phyloP scores from a whole-genome alignment of 2,797 vertebrate species.

The Gobionotothen gibberifrons region DNA sequence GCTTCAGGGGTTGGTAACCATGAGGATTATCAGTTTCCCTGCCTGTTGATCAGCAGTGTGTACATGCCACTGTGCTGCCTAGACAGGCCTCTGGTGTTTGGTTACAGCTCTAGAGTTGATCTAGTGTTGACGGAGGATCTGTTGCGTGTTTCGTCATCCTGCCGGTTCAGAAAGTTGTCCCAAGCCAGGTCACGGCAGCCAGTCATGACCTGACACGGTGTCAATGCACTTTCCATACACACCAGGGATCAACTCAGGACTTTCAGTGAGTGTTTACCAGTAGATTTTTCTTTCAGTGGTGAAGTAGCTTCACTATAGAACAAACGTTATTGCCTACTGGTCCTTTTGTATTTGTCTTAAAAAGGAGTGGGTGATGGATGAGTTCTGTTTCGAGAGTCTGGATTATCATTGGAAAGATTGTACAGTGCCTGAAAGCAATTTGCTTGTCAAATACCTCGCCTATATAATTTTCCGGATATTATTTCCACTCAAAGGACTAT shows the following conservation, averaged over 20 bases:
- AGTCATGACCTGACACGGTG: slow-evolving; percentile 29
- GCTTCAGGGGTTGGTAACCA: slow-evolving; percentile 6
- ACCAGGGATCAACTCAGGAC: slow-evolving; percentile 24
- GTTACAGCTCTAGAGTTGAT: slow-evolving; percentile 56
- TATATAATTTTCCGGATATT: slow-evolving; percentile 79
- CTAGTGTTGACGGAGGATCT: slow-evolving; percentile 49
- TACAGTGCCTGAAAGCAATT: slow-evolving; percentile 63
- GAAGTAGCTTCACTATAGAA: slow-evolving; percentile 4
- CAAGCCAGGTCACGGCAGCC: slow-evolving; percentile 32
- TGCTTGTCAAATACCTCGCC: slow-evolving; percentile 59
- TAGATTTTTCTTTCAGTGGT: background rate
- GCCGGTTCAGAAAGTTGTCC: slow-evolving; percentile 36
- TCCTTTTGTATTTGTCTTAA: slow-evolving; percentile 21
- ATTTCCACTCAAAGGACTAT: slow-evolving; percentile 66
- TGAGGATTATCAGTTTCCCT: slow-evolving; percentile 10
- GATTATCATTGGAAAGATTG: slow-evolving; percentile 46
- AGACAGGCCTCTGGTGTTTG: slow-evolving; percentile 47
- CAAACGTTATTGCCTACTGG: slow-evolving; percentile 8
- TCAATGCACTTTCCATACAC: slow-evolving; percentile 6
- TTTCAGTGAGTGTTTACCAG: slow-evolving; percentile 12
- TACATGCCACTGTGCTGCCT: slow-evolving; percentile 16
- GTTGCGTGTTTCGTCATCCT: slow-evolving; percentile 54
- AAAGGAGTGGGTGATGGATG: slow-evolving; percentile 48
- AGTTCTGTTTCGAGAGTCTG: slow-evolving; percentile 33
- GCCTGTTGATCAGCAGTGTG: slow-evolving; percentile 9